Evolutionary conservation across 2,888 invertebrate genomes (phyloP).

Genomic region (Fabriciana adippe): DNA sequence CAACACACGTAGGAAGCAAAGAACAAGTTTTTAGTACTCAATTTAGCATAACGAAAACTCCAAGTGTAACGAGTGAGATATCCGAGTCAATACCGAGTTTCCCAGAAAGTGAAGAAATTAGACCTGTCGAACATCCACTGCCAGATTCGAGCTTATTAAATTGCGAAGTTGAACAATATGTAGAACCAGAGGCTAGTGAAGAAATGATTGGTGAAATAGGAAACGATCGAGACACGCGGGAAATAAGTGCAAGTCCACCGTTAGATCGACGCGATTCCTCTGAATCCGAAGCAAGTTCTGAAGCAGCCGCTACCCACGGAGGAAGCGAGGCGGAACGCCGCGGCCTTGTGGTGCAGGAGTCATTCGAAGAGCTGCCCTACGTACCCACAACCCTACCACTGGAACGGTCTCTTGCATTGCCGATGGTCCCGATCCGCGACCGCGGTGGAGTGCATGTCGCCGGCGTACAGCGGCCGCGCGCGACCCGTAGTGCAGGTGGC

Average conservation of each 20-base stretch:
- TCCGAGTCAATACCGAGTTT: conserved; percentile 75
- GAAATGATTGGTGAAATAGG: conserved; percentile 28
- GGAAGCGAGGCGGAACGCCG: conserved; percentile 86
- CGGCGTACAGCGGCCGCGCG: conserved; percentile 82
- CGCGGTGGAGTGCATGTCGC: conserved; percentile 62
- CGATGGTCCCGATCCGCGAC: conserved; percentile 88
- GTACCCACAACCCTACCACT: conserved; percentile 94
- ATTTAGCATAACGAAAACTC: conserved; percentile 84
- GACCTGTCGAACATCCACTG: conserved; percentile 35
- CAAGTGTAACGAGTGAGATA: conserved; percentile 84
- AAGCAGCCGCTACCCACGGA: conserved; percentile 62
- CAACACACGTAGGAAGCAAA: conserved; percentile 86
- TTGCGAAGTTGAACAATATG: conserved; percentile 24
- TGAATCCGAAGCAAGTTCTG: conserved; percentile 88
- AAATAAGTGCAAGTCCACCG: conserved; percentile 42
- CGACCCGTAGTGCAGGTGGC: conserved; percentile 87
- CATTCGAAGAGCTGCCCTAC: conserved; percentile 93
- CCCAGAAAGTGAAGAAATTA: conserved; percentile 84
- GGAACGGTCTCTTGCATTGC: conserved; percentile 90
- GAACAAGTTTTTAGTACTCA: conserved; percentile 87
- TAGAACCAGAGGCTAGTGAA: conserved; percentile 1
- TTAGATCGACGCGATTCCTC: conserved; percentile 79
- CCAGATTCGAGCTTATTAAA: conserved; percentile 27
- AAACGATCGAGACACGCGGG: conserved; percentile 32
- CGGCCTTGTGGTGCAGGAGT: conserved; percentile 89